Evolutionary conservation across 2,888 invertebrate genomes (phyloP), one percentile per base, ranked within the genome.

Genomic region (Hyalella azteca): DNA sequence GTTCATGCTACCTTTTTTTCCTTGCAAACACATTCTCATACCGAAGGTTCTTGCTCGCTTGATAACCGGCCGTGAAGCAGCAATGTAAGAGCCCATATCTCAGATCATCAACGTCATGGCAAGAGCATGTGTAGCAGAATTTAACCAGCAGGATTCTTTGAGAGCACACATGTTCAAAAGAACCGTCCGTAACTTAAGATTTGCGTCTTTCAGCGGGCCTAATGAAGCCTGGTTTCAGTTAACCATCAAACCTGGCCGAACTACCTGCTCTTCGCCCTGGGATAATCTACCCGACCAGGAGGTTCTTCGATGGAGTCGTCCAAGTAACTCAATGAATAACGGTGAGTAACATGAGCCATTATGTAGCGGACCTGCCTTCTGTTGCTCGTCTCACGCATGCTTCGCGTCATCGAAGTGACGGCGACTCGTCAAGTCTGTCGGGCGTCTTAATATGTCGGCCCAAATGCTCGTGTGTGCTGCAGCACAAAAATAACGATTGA

Each of bases 101-200:
- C 29, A 66, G 36, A n/a, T 66, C 66, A 66, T 66, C 66, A 66
- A 66, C 66, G 66, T 66, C 66, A 66, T 2, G 36, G 19, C 15
- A 66, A 66, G 32, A 32, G 66, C 66, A 66, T 66, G 66, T 66
- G 66, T 66, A 66, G 32, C 66, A 66, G 66, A 32, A 66, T 66
- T 66, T 66, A 66, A 66, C 66, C 66, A 66, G 36, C 66, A n/a
- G 66, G n/a, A 66, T 66, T 66, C 66, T 66, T 66, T 66, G 66
- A 36, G 36, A 66, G 66, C 36, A 66, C 66, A 66, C 66, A 66
- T 66, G 66, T 36, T 66, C 66, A 66, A 66, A 66, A 66, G 66
- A 66, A 29, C 66, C 19, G 66, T 66, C 66, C 22, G 66, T 66
- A 66, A 66, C 66, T 66, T 36, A 66, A 66, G 66, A 66, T 66